Conservation (phyloP, 1,140 invertebrate genomes). For the Lysiphlebus fabarum region DNA sequence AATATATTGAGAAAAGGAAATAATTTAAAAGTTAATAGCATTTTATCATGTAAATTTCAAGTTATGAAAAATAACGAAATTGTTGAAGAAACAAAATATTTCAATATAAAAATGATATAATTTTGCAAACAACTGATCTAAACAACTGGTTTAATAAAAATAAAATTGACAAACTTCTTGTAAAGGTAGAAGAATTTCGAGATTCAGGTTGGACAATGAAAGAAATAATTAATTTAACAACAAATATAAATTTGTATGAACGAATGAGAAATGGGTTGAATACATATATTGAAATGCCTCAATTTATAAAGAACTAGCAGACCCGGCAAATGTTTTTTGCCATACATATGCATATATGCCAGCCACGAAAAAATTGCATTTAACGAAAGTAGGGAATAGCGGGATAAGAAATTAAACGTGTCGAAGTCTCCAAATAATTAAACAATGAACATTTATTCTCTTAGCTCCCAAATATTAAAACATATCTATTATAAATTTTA, state of each 20-base stretch:
- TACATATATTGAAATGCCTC: slow-evolving; percentile 23
- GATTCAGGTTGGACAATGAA: slow-evolving; percentile 26
- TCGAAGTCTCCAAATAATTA: no score
- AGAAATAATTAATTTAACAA: slow-evolving; percentile 25
- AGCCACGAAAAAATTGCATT: no score
- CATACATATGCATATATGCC: no score
- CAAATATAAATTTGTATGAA: slow-evolving; percentile 28
- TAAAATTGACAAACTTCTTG: slow-evolving; percentile 14
- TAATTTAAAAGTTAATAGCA: slow-evolving; percentile 23
- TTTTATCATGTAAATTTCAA: slow-evolving; percentile 20
- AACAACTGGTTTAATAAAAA: slow-evolving; percentile 20
- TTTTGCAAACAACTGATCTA: slow-evolving; percentile 19
- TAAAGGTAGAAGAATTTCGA: slow-evolving; percentile 25
- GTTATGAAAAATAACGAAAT: slow-evolving; percentile 14
- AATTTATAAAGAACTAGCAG: no score
- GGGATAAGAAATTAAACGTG: no score
- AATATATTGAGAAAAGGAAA: slow-evolving; percentile 11
- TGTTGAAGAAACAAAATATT: slow-evolving; percentile 21
- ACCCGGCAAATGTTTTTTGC: no score
- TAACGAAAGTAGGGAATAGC: no score
- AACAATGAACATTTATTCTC: no score
- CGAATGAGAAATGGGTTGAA: slow-evolving; percentile 24
- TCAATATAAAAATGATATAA: slow-evolving; percentile 23
- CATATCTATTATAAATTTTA: no score
- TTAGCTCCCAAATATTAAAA: no score